phyloP scores from a whole-genome alignment of 2,113 vertebrate species.

The Diadophis punctatus region DNA sequence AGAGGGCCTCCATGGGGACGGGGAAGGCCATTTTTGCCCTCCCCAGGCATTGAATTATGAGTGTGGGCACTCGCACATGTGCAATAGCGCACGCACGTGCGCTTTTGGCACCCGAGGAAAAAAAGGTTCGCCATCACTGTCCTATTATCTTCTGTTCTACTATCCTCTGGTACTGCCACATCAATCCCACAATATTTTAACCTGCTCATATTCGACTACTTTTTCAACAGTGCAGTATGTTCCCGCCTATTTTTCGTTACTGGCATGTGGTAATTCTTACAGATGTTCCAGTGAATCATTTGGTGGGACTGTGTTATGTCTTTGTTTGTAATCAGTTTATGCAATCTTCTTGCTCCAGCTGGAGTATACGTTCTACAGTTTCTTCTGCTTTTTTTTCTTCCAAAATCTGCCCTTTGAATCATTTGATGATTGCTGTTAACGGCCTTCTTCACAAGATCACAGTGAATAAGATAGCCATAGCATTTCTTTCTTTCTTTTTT shows the following conservation, averaged over 20 bases:
- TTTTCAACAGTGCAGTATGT: neutral
- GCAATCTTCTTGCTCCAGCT: neutral
- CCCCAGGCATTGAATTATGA: too few relatives aligned
- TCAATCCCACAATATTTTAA: neutral
- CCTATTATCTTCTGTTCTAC: too few relatives aligned
- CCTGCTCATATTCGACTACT: neutral
- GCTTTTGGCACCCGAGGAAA: too few relatives aligned
- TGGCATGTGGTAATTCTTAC: neutral
- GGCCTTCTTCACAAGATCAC: neutral
- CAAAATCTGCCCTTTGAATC: neutral
- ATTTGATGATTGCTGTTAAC: neutral
- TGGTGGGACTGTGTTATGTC: neutral
- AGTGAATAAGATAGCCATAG: neutral
- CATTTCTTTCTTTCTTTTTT: too few relatives aligned
- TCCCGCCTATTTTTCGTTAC: neutral
- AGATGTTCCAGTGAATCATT: neutral
- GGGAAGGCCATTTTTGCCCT: too few relatives aligned
- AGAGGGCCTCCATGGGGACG: too few relatives aligned
- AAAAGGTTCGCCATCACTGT: too few relatives aligned
- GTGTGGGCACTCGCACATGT: too few relatives aligned
- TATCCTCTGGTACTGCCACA: too few relatives aligned
- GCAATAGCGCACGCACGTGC: too few relatives aligned
- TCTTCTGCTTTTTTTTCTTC: too few relatives aligned
- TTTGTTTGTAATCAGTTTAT: neutral
- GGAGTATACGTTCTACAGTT: neutral